These are phyloP conservation scores for Neopelma chrysocephalum DNA, from an alignment of 2,797 vertebrate species.

Conservation along the genomic window DNA sequence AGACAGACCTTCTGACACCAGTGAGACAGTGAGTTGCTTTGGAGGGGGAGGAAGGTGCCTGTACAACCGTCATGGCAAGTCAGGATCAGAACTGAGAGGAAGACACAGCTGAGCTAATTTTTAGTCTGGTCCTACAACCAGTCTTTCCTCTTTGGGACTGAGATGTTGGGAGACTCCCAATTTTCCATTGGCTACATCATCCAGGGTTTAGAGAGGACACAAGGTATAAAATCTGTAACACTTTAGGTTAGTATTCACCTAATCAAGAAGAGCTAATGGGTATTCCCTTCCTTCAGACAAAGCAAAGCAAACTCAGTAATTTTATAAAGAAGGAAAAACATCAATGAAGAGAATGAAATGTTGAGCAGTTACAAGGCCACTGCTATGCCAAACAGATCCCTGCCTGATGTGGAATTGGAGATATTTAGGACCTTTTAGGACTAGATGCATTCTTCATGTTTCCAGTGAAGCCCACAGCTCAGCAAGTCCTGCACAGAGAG, in stretches of 20 bases:
- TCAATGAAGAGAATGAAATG: not conserved
- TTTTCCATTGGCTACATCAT: not conserved
- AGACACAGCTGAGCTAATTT: not conserved
- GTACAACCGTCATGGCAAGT: not conserved
- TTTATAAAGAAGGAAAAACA: not conserved
- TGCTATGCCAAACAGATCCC: not conserved
- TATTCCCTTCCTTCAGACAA: not conserved
- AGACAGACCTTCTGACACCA: not conserved
- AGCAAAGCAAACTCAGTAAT: not conserved
- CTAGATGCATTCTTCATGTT: not conserved
- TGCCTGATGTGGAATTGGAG: not conserved
- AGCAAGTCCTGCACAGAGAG: not conserved
- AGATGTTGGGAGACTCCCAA: not conserved
- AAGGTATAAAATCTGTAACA: not conserved
- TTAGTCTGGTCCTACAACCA: not conserved
- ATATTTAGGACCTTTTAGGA: not conserved
- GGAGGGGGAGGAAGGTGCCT: not conserved
- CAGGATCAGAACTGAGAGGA: not conserved
- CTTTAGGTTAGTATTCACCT: not conserved
- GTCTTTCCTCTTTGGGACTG: not conserved
- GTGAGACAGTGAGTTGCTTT: not conserved
- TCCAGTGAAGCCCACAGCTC: not conserved
- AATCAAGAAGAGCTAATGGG: not conserved
- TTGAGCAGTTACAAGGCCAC: not conserved
- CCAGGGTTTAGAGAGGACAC: not conserved